These are phyloP conservation scores for Lordiphosa andalusiaca DNA, from an alignment of 2,888 invertebrate genomes.

Conservation along the genomic window DNA sequence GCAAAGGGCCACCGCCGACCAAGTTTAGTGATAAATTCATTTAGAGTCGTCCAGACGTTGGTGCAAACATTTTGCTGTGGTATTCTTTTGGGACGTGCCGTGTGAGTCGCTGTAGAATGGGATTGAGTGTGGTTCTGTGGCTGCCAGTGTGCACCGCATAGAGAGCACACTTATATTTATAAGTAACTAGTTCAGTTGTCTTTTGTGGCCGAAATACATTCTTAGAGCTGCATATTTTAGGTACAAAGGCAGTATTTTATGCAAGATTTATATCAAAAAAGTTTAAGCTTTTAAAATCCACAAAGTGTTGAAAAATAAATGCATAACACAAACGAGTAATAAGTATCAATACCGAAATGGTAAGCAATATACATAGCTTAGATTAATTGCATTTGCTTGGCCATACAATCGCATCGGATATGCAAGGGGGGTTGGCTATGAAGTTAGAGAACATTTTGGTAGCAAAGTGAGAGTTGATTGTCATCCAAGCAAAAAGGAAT, in stretches of 20 bases:
- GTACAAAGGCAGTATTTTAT: background rate
- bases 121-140: conserved; percentile 3
- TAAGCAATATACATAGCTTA: background rate
- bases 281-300: conserved; percentile 17
- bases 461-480: no score
- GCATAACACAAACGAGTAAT: conserved; percentile 4
- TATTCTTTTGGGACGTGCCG: conserved; percentile 10
- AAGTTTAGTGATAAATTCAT: conserved; percentile 64
- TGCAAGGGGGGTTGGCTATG: no score
- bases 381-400: conserved; percentile 13
- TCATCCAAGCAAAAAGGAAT: no score
- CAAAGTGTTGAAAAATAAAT: conserved; percentile 28
- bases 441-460: no score
- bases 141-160: conserved; percentile 8
- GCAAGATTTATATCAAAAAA: conserved; percentile 6
- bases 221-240: conserved; percentile 19
- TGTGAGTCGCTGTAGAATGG: background rate
- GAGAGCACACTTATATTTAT: background rate
- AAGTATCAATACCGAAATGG: conserved; percentile 1
- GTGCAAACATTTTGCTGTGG: conserved; percentile 45
- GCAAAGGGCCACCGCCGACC: conserved; percentile 20
- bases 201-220: conserved; percentile 4
- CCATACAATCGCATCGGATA: background rate
- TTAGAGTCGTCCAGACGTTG: conserved; percentile 56
- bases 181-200: background rate